Base-by-base conservation (phyloP, 1,140 invertebrate species). In the Danaus melanippus region DNA sequence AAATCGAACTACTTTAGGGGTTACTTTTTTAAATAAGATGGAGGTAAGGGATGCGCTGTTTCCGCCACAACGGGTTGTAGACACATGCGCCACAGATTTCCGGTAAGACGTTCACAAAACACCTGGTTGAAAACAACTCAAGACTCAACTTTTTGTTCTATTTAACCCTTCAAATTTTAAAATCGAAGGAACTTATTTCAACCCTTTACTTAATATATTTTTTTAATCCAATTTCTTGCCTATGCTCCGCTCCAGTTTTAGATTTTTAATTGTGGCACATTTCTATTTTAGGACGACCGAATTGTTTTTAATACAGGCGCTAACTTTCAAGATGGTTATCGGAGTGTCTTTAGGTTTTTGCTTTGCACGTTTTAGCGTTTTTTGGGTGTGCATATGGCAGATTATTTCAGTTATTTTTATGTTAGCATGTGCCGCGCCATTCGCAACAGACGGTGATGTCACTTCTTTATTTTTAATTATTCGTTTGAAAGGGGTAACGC, bases 81-180 rank as follows among this genome's bases (percentile, higher is more conserved):
- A 77, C 80, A 81, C 73, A 81, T 81, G 78, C 71, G 75, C 69
- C 74, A 73, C 79, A 81, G 82, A 85, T 82, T 83, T 81, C 80
- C 80, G 80, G 78, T 74, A 81, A 81, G 73, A 74, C 71, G 71
- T 63, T 75, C 64, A 60, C 55, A 66, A 69, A 74, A 77, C 82
- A 85, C 82, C 82, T 85, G 82, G 82, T 61, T 67, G 67, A 66
- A 62, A 75, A 70, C 67, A 70, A 74, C 68, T 76, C 68, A 64
- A 70, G 69, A 74, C 64, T 79, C 68, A 69, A 74, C 65, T 79
- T 78, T 80, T 83, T 76, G 67, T 73, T 65, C 64, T 52, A 69
- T 59, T 67, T 71, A 74, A 79, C 78, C 82, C 74, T 82, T 77
- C 74, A 52, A 76, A 73, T 65, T 70, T 67, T 49, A 64, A 76